phyloP scores from a whole-genome alignment of 2,888 invertebrate species.

The Hydraecia micacea region DNA sequence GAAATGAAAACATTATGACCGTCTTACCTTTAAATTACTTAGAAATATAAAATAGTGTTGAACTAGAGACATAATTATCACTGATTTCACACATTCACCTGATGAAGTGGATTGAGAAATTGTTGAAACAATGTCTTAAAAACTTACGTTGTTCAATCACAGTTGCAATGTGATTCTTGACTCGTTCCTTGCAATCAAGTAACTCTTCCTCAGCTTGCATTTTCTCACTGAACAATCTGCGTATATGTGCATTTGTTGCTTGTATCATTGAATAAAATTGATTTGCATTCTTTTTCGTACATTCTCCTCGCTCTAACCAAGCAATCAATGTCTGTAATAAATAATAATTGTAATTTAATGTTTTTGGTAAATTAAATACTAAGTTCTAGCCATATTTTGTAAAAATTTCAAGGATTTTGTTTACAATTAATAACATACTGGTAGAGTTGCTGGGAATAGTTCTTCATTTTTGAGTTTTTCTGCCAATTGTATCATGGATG shows the following conservation, averaged over 20 bases:
- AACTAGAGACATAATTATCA: constrained; percentile 51
- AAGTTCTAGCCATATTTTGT: not conserved
- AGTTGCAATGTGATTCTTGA: constrained; percentile 95
- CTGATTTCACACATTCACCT: constrained; percentile 43
- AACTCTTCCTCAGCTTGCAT: constrained; percentile 96
- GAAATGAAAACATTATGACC: constrained; percentile 66
- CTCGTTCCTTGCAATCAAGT: constrained; percentile 95
- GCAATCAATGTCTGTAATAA: constrained; percentile 93
- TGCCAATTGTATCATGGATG: constrained; percentile 81
- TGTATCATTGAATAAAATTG: constrained; percentile 99
- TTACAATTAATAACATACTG: constrained; percentile 74
- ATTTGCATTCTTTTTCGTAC: constrained; percentile 97
- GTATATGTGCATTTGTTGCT: constrained; percentile 97
- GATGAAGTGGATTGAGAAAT: constrained; percentile 32
- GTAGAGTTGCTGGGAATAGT: constrained; percentile 79
- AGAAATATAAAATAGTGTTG: constrained; percentile 47
- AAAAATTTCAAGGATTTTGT: not conserved
- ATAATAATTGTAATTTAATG: not conserved
- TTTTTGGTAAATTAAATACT: not conserved
- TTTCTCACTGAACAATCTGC: constrained; percentile 96
- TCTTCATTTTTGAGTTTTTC: constrained; percentile 87
- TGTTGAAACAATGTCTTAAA: constrained; percentile 2
- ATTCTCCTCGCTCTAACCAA: constrained; percentile 98
- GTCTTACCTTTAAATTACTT: constrained; percentile 70
- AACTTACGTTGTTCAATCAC: constrained; percentile 98